Evolutionary conservation across 2,113 vertebrate species (phyloP).

Genomic region (Empidonax traillii): DNA sequence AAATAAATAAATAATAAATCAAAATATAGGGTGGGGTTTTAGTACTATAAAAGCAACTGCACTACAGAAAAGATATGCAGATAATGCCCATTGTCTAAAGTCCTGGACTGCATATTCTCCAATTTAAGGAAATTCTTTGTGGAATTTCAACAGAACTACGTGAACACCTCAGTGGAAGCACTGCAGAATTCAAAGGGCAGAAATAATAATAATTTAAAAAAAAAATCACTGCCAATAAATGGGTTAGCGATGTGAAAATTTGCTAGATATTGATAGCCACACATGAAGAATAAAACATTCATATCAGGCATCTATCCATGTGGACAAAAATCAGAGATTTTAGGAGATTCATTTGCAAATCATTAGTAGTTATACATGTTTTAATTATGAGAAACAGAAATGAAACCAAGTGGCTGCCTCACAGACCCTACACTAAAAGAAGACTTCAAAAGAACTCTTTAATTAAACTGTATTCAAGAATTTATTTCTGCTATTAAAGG

Average conservation of each 20-base stretch:
- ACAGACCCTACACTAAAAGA: not conserved
- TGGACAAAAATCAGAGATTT: not conserved
- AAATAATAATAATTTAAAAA: not conserved
- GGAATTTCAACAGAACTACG: not conserved
- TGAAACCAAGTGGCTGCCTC: not conserved
- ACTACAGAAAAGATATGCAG: not conserved
- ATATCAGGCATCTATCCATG: not conserved
- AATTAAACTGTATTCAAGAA: not conserved
- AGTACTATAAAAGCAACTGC: not conserved
- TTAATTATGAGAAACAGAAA: not conserved
- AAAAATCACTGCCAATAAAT: not conserved
- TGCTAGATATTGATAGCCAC: not conserved
- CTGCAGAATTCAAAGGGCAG: not conserved
- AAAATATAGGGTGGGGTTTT: not conserved
- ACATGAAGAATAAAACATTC: not conserved
- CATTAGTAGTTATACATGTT: not conserved
- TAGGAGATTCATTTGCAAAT: not conserved
- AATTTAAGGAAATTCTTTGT: not conserved
- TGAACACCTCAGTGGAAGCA: not conserved
- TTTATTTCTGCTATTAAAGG: not conserved
- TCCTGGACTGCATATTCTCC: not conserved
- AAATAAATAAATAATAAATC: not conserved
- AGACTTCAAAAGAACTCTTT: not conserved
- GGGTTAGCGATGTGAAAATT: not conserved
- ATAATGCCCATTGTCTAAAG: not conserved